Percentiles rank a stretch among this genome's conserved stretches.
These are phyloP conservation scores for Chymomyza costata DNA, from an alignment of 1,140 invertebrate genomes.

Conservation along the genomic window DNA sequence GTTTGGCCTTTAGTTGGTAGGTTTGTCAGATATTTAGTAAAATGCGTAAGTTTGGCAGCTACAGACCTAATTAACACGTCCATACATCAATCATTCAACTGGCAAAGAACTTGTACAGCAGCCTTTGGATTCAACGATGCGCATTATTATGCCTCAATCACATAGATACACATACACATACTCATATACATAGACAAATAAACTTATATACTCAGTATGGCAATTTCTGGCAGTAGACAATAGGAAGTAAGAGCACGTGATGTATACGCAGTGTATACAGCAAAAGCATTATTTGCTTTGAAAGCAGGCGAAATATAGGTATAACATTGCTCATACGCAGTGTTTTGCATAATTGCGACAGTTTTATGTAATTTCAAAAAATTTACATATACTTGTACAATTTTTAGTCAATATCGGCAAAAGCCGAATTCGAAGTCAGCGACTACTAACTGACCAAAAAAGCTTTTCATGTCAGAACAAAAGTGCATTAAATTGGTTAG, in stretches of 20 bases:
- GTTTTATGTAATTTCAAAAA: too few relatives aligned
- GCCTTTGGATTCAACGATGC: conserved; percentile 55
- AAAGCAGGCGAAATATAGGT: too few relatives aligned
- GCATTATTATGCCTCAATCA: conserved; percentile 71
- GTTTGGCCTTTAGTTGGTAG: conserved; percentile 4
- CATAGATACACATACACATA: conserved; percentile 31
- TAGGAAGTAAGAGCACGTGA: conserved; percentile 6
- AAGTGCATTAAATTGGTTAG: too few relatives aligned
- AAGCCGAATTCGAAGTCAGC: too few relatives aligned
- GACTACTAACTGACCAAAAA: too few relatives aligned
- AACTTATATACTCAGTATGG: neutral
- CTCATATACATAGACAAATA: too few relatives aligned
- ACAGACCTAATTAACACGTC: conserved; percentile 71
- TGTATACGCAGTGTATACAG: conserved; percentile 26
- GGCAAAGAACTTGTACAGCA: conserved; percentile 21
- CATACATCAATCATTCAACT: conserved; percentile 69
- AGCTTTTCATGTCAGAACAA: too few relatives aligned
- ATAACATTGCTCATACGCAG: too few relatives aligned
- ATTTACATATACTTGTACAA: too few relatives aligned
- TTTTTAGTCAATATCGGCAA: too few relatives aligned
- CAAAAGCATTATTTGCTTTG: too few relatives aligned
- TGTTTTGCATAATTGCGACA: too few relatives aligned
- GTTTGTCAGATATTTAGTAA: conserved; percentile 10
- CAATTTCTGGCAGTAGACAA: neutral
- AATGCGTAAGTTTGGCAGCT: conserved; percentile 45